Conservation (phyloP, 1,140 invertebrate species). For the Bicyclus anynana region DNA sequence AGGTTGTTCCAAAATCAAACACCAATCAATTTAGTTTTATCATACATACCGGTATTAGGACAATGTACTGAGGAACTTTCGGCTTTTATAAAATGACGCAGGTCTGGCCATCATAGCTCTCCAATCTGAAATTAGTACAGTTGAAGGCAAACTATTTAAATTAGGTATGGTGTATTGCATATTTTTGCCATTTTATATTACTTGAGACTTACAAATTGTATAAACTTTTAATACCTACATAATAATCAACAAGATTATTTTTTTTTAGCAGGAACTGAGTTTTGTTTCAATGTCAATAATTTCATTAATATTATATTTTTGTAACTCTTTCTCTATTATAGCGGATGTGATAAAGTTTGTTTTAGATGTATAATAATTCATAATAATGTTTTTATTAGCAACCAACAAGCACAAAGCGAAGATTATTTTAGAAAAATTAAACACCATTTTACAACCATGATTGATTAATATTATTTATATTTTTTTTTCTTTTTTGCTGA, state of each 20-base stretch:
- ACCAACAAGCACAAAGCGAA: not conserved
- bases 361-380: not conserved
- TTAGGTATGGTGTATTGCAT: not conserved
- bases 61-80: no score
- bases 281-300: slow-evolving; percentile 31
- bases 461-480: not conserved
- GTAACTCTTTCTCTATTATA: slow-evolving; percentile 9
- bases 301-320: slow-evolving; percentile 30
- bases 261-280: slow-evolving; percentile 32
- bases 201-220: not conserved
- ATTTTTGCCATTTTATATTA: not conserved
- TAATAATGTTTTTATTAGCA: not conserved
- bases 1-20: no score
- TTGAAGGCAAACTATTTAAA: not conserved
- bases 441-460: no score
- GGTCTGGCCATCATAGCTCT: no score
- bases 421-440: not conserved
- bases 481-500: not conserved
- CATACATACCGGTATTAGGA: no score
- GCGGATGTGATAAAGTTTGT: slow-evolving; percentile 2
- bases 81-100: no score
- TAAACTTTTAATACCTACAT: slow-evolving; percentile 3
- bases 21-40: no score
- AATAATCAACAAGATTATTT: slow-evolving; percentile 31
- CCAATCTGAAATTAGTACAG: no score